Evolutionary conservation across 2,113 vertebrate genomes (phyloP).

Genomic region (Pelmatolapia mariae): DNA sequence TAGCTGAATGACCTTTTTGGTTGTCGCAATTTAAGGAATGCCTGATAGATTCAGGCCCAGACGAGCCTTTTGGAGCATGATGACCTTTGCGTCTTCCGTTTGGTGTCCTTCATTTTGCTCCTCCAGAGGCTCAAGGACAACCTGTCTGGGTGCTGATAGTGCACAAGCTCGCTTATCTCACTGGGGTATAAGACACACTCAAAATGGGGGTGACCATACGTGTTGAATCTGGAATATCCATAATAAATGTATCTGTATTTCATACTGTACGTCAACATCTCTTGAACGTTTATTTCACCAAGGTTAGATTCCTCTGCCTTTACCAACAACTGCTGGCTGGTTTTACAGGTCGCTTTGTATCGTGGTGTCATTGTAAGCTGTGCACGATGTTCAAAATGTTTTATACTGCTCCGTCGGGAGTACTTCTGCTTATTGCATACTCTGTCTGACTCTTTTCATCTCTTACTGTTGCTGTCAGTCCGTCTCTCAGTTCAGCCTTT

Average conservation of each 20-base stretch:
- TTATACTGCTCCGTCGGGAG: background rate
- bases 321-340: background rate
- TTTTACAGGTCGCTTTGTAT: background rate
- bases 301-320: background rate
- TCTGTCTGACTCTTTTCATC: background rate
- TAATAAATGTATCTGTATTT: background rate
- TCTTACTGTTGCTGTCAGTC: background rate
- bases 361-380: background rate
- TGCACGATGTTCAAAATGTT: slow-evolving; percentile 4
- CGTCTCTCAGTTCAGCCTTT: background rate
- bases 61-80: background rate
- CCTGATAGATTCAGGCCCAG: background rate
- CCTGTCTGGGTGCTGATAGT: background rate
- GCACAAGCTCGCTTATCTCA: background rate
- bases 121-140: background rate
- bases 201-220: background rate
- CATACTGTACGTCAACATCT: background rate
- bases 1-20: background rate
- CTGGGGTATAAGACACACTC: background rate
- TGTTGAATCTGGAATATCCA: background rate
- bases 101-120: background rate
- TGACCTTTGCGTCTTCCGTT: background rate
- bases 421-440: background rate
- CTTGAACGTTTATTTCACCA: background rate
- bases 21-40: background rate